These are phyloP conservation scores for Merops nubicus DNA, from an alignment of 2,113 vertebrate genomes.

Conservation along the genomic window DNA sequence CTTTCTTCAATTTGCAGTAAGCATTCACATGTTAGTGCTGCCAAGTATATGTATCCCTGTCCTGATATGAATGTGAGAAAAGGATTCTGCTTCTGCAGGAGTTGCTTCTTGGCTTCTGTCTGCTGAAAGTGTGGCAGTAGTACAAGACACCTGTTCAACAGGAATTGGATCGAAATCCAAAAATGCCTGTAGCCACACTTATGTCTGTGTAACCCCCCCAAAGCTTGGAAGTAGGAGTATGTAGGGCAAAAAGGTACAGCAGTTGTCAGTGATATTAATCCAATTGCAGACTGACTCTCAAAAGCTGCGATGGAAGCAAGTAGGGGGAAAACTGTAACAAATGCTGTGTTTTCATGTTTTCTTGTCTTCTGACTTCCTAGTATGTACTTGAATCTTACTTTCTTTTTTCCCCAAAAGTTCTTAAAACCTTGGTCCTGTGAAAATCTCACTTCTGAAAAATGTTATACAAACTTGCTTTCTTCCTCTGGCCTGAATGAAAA, in stretches of 20 bases:
- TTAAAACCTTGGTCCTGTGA: neutral
- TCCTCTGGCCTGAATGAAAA: neutral
- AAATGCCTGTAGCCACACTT: neutral
- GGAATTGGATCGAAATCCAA: neutral
- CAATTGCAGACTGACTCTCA: neutral
- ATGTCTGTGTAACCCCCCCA: neutral
- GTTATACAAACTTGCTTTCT: neutral
- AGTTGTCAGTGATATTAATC: neutral
- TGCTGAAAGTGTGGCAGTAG: neutral
- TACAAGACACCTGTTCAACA: neutral
- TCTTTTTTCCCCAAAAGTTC: neutral
- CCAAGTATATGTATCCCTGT: neutral
- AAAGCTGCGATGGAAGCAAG: neutral
- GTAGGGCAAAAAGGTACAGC: neutral
- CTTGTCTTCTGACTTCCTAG: neutral
- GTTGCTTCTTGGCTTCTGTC: neutral
- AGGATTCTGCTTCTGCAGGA: constrained; percentile 30
- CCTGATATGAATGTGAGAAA: neutral
- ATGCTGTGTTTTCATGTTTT: neutral
- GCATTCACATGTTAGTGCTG: neutral
- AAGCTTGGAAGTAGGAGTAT: neutral
- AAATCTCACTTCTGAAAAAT: neutral
- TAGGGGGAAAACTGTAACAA: neutral
- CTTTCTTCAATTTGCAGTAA: constrained; percentile 5
- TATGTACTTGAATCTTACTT: neutral